phyloP scores from a whole-genome alignment of 2,888 invertebrate species.

The Chloromyia formosa region DNA sequence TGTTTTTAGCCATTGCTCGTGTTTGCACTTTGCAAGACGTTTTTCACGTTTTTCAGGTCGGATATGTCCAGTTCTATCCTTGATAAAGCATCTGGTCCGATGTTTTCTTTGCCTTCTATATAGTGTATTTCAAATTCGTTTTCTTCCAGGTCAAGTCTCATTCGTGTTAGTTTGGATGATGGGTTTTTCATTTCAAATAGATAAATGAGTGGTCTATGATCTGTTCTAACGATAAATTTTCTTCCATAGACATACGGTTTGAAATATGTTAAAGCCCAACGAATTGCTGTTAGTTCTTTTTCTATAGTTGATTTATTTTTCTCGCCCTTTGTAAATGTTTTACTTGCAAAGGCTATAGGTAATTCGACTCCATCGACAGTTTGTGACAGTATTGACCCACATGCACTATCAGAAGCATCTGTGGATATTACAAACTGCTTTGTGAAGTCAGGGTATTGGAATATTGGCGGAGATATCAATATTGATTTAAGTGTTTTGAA shows the following conservation, averaged over 20 bases:
- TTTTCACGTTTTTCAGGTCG: not conserved
- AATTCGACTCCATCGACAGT: too few relatives aligned
- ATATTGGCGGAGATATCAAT: too few relatives aligned
- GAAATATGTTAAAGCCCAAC: too few relatives aligned
- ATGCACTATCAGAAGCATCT: too few relatives aligned
- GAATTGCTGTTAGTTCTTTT: too few relatives aligned
- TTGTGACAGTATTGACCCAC: too few relatives aligned
- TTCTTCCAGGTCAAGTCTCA: slow-evolving; percentile 54
- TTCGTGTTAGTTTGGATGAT: slow-evolving; percentile 53
- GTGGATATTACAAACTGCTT: too few relatives aligned
- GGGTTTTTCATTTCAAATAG: slow-evolving; percentile 52
- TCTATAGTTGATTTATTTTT: too few relatives aligned
- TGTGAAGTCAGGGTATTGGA: too few relatives aligned
- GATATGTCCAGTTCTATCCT: not conserved
- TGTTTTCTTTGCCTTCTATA: slow-evolving; percentile 48
- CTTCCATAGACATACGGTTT: not conserved
- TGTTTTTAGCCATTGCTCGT: slow-evolving; percentile 17
- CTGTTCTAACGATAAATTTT: not conserved
- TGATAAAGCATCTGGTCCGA: slow-evolving; percentile 5
- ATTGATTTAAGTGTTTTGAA: too few relatives aligned
- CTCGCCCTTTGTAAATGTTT: too few relatives aligned
- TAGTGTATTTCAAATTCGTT: slow-evolving; percentile 53
- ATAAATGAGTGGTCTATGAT: slow-evolving; percentile 45
- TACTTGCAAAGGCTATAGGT: too few relatives aligned
- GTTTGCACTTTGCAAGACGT: slow-evolving; percentile 6